Evolutionary conservation across 1,140 invertebrate genomes (phyloP).

Genomic region (Diploscapter pachys): DNA sequence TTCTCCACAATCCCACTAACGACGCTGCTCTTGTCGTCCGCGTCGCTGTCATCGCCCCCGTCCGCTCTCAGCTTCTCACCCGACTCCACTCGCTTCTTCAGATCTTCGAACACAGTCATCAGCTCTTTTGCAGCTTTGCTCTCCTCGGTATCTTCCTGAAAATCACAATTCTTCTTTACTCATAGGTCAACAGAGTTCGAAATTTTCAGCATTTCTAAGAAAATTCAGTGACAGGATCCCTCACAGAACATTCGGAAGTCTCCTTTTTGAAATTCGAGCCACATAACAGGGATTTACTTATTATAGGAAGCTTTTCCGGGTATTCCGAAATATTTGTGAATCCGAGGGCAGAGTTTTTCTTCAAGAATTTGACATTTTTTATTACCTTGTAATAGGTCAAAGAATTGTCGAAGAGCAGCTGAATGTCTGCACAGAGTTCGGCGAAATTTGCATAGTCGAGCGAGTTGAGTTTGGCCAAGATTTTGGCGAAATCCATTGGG

Average conservation of each 20-base stretch:
- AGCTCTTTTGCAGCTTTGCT: slow-evolving; percentile 24
- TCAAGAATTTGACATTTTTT: slow-evolving; percentile 2
- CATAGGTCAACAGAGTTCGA: too few species aligned
- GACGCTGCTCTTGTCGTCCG: neutral
- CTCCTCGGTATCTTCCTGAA: slow-evolving; percentile 34
- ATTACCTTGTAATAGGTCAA: slow-evolving; percentile 83
- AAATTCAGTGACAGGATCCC: too few species aligned
- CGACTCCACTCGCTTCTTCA: neutral
- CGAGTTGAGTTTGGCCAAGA: slow-evolving; percentile 91
- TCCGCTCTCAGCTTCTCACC: slow-evolving; percentile 7
- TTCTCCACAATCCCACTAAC: too few species aligned
- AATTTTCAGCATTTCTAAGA: too few species aligned
- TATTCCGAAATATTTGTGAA: too few species aligned
- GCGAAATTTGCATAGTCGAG: slow-evolving; percentile 87
- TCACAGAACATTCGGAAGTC: too few species aligned
- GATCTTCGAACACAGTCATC: slow-evolving; percentile 13
- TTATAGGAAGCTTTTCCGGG: too few species aligned
- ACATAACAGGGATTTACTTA: too few species aligned
- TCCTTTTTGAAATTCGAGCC: too few species aligned
- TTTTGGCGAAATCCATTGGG: slow-evolving; percentile 86
- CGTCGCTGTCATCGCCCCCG: neutral
- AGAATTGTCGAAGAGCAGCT: slow-evolving; percentile 82
- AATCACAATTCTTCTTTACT: neutral
- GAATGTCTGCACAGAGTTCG: slow-evolving; percentile 79
- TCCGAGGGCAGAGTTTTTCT: too few species aligned